Percentiles rank a stretch among this genome's conserved stretches.
These are phyloP conservation scores for Coilia nasus DNA, from an alignment of 2,797 vertebrate species.

Conservation along the genomic window DNA sequence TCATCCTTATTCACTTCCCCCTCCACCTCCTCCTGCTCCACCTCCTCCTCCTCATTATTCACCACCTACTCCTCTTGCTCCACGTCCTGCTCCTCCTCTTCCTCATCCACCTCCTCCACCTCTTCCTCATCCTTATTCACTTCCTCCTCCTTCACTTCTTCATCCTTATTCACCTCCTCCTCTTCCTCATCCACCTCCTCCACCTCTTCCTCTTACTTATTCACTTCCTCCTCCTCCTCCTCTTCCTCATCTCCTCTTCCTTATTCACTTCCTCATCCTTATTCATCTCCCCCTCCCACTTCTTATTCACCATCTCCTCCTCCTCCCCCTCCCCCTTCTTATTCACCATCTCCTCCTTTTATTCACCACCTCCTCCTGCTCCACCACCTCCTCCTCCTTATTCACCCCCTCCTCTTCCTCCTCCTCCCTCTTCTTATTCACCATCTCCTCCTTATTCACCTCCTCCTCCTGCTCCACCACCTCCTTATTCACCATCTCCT, in stretches of 20 bases:
- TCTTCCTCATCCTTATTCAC: not conserved
- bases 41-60: not conserved
- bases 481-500: no score
- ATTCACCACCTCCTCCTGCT: no score
- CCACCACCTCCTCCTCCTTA: no score
- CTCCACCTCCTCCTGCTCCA: not conserved
- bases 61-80: not conserved
- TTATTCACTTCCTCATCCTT: no score
- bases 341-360: not conserved
- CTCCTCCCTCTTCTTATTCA: no score
- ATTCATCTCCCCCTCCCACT: no score
- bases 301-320: no score
- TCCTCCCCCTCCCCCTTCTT: not conserved
- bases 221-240: conserved; percentile 37
- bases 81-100: not conserved
- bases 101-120: not conserved
- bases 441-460: no score
- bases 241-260: no score
- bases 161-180: not conserved
- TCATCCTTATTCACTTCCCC: not conserved
- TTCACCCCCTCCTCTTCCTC: no score
- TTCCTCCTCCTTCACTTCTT: not conserved
- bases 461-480: no score
- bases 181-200: not conserved
- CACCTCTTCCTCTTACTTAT: not conserved